Evolutionary conservation across 1,140 invertebrate species (phyloP).

Genomic region (Carcinoscorpius rotundicauda): DNA sequence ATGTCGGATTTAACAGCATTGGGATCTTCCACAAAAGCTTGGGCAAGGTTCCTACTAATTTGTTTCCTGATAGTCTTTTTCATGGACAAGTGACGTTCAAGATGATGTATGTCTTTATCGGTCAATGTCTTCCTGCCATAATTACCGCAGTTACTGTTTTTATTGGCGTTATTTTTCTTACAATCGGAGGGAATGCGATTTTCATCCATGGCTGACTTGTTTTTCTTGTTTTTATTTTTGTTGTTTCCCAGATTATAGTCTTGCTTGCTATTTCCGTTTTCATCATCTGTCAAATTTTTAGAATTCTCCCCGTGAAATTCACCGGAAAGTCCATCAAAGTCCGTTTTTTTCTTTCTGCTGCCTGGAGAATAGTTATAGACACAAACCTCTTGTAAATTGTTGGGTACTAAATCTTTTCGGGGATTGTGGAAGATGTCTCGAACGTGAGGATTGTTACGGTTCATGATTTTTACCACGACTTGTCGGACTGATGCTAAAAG

Average conservation of each 20-base stretch:
- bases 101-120: conserved; percentile 56
- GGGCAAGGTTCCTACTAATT: conserved; percentile 62
- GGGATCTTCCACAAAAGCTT: conserved; percentile 59
- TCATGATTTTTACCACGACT: conserved; percentile 28
- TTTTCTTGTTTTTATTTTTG: no score
- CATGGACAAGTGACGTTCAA: conserved; percentile 69
- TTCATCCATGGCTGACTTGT: not conserved
- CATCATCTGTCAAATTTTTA: not conserved
- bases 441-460: conserved; percentile 51
- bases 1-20: conserved; percentile 20
- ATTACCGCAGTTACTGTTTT: not conserved
- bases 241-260: no score
- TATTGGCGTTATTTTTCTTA: not conserved
- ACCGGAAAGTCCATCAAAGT: not conserved
- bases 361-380: conserved; percentile 17
- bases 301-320: not conserved
- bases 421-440: conserved; percentile 44
- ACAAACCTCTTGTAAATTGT: conserved; percentile 12
- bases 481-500: no score
- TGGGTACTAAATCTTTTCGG: conserved; percentile 3
- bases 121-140: conserved; percentile 40
- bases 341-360: conserved; percentile 1
- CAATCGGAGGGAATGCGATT: not conserved
- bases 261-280: no score
- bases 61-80: conserved; percentile 75